Conservation (phyloP, 2,888 invertebrate genomes). For the Oxyteleia sp. region DNA sequence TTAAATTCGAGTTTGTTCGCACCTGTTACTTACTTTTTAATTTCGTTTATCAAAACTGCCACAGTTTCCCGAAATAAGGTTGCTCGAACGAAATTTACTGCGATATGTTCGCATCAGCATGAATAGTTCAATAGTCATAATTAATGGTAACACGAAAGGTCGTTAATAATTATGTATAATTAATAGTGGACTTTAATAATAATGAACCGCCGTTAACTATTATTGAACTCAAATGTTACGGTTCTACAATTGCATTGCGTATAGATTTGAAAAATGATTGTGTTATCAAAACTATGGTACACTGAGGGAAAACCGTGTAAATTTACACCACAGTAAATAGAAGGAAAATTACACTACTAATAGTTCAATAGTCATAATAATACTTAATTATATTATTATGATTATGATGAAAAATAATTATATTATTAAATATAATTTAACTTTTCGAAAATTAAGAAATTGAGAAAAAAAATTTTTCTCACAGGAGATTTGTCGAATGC, state of each 20-base stretch:
- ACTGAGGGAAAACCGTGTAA: no score
- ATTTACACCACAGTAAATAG: no score
- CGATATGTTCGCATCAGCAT: not conserved
- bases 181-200: not conserved
- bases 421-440: no score
- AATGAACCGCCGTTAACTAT: not conserved
- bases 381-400: no score
- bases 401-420: no score
- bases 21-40: slow-evolving; percentile 40
- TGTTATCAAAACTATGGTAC: not conserved
- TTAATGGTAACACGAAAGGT: not conserved
- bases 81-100: not conserved
- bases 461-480: no score
- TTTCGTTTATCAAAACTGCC: not conserved
- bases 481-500: no score
- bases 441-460: no score
- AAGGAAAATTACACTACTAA: no score
- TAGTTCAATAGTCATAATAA: no score
- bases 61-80: not conserved
- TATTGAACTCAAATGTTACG: not conserved
- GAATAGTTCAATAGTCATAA: not conserved
- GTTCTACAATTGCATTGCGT: not conserved
- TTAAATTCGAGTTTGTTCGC: slow-evolving; percentile 39
- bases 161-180: not conserved
- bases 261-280: no score